Conservation (phyloP, 1,140 invertebrate species). For the Bilobella aurantiaca region DNA sequence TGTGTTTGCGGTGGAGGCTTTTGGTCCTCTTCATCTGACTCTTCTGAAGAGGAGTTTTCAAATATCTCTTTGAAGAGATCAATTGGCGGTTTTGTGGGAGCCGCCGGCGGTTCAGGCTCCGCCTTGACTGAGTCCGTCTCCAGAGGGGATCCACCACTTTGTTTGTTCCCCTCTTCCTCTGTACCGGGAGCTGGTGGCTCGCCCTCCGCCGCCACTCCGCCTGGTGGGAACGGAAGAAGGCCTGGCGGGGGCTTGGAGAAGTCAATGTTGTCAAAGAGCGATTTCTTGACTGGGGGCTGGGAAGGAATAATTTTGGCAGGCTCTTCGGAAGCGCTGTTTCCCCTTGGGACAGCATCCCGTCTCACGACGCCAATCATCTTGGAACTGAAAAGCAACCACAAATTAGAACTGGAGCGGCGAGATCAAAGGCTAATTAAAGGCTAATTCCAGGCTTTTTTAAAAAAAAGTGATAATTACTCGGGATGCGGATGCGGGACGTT, state of each 20-base stretch:
- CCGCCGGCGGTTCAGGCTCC: background rate
- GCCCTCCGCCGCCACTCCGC: slow-evolving; percentile 1
- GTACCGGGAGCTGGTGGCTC: background rate
- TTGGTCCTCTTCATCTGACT: slow-evolving; percentile 21
- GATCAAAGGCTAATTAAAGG: no score
- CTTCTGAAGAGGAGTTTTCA: slow-evolving; percentile 30
- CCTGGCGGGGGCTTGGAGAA: slow-evolving; percentile 34
- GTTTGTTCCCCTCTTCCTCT: no score
- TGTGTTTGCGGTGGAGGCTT: slow-evolving; percentile 1
- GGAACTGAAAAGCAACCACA: slow-evolving; percentile 29
- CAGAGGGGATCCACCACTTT: no score
- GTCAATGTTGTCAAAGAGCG: slow-evolving; percentile 31
- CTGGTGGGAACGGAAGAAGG: slow-evolving; percentile 13
- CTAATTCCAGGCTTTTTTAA: no score
- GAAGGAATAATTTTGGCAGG: background rate
- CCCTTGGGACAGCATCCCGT: slow-evolving; percentile 1
- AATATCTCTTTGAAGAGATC: slow-evolving; percentile 35
- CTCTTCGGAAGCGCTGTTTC: slow-evolving; percentile 1
- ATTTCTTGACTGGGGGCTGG: slow-evolving; percentile 21
- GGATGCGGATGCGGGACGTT: slow-evolving; percentile 82
- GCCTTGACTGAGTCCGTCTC: background rate
- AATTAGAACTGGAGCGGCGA: no score
- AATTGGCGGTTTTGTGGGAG: slow-evolving; percentile 19
- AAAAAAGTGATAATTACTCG: no score
- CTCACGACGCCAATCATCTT: slow-evolving; percentile 26